These are phyloP conservation scores for Tretioscincus oriximinensis DNA, from an alignment of 2,113 vertebrate species.

Conservation along the genomic window DNA sequence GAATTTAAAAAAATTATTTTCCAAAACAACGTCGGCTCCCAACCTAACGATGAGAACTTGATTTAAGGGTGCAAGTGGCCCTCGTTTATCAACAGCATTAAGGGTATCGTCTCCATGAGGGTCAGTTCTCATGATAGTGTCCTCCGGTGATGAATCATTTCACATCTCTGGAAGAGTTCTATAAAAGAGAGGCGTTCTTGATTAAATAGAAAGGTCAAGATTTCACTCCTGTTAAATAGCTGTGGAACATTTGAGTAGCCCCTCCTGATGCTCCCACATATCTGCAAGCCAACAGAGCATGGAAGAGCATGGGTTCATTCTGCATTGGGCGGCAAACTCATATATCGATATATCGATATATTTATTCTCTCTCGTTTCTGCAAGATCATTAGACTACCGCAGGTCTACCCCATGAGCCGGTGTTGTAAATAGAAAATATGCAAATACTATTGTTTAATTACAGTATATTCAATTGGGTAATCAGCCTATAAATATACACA, in stretches of 20 bases:
- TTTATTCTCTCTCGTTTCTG: conserved; percentile 20
- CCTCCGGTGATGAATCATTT: neutral
- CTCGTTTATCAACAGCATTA: neutral
- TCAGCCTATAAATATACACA: conserved; percentile 50
- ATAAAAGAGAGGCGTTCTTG: neutral
- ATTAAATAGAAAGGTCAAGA: neutral
- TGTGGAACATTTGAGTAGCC: neutral
- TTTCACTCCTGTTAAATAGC: neutral
- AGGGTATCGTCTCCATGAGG: neutral
- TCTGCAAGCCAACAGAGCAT: conserved; percentile 15
- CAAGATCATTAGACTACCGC: neutral
- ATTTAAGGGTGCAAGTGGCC: neutral
- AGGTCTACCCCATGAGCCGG: neutral
- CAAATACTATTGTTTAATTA: conserved; percentile 42
- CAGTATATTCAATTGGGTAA: conserved; percentile 42
- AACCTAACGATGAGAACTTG: neutral
- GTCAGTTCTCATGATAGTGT: neutral
- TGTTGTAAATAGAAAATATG: conserved; percentile 29
- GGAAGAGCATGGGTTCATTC: neutral
- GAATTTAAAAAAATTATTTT: neutral
- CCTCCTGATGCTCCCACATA: neutral
- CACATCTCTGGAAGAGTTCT: neutral
- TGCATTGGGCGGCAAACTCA: neutral
- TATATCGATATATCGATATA: neutral
- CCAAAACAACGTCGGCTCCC: neutral